Base-by-base conservation (phyloP, 2,888 invertebrate species). In the Drosophila percnosoma region DNA sequence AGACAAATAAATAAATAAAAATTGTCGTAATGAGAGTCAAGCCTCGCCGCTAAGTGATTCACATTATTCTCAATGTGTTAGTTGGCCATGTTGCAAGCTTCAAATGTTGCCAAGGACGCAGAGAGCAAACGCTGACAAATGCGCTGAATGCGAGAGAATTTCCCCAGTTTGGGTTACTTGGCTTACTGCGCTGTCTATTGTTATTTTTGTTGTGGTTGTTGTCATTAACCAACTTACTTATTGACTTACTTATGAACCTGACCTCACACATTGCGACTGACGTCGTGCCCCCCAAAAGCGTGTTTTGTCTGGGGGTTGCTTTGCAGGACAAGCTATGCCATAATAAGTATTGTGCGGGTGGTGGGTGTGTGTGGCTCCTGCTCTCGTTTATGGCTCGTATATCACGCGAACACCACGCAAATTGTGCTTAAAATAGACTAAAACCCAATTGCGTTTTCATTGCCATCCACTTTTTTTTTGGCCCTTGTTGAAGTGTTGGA, bases 171-270 rank as follows among this genome's bases (percentile, higher is more conserved):
- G 31, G 29, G 34, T 51, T 34, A 52, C 48, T 42, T 34, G 53
- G 45, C 48, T 31, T 29, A 55, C 48, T 58, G 51, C 68, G 53
- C 15, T 75, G 62, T 38, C 70, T 51, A 38, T 68, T 53, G 38
- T n/a, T 54, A 38, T 6, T 53, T 33, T 24, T 73, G 67, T 40
- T 67, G 61, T 42, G 82, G 79, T 54, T 69, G 73, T 72, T 85
- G 80, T 83, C 86, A 83, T 83, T 83, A 83, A 83, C 83, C 86
- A 83, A 84, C 67, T 84, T 84, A 83, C 84, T 84, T 89, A 84
- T 89, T 84, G 89, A 89, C 84, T 87, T 83, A 87, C 83, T 89
- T 87, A 89, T 84, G 89, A 83, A 84, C 89, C 89, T 89, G 89
- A 85, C 89, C 89, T 81, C 74, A 77, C 83, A 74, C 84, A 84